Base-by-base conservation (phyloP, 2,113 vertebrate genomes). In the Nibea coibor region DNA sequence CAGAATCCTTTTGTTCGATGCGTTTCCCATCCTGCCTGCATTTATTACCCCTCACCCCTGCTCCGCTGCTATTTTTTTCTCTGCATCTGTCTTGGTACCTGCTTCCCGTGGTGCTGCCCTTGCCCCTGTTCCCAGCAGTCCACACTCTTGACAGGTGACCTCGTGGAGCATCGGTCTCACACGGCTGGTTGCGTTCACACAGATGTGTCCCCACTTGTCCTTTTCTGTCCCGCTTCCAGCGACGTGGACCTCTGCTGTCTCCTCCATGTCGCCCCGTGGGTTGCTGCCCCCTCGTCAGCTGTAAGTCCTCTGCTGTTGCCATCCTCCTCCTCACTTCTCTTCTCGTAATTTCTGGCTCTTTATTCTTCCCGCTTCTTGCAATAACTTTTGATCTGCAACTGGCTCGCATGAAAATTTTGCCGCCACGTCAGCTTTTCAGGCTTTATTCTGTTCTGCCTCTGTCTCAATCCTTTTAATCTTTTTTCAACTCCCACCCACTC, bases 141-240 rank as follows among this genome's bases (percentile, higher is more conserved):
- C 57, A 35, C 66, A 51, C 61, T 86, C 84, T 26, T 93, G 91
- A 92, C 90, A 93, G 87, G 73, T 78, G 90, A 90, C 91, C 92
- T 87, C 71, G 9, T 12, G 64, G 81, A 73, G 78, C 69, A 47
- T 63, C 11, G 80, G 87, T 85, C 75, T 84, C 81, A 84, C 90
- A 91, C 73, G 87, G 89, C 82, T 90, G 86, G 83, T 78, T 90
- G 84, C 80, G 20, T 80, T 87, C 81, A 63, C 88, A 82, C 90
- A 91, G 92, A 92, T 91, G 91, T 91, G 93, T 92, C 87, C 89
- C 81, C 50, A 14, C 75, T 78, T 56, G 83, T 90, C 93, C 89
- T 93, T 88, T 89, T 75, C 83, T 92, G 89, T 92, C 91, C 82
- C 3, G 20, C 70, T 31, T 65, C 70, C 19, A 42, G 58, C 71